phyloP scores from a whole-genome alignment of 2,113 vertebrate genomes.

The Crotalus horridus region DNA sequence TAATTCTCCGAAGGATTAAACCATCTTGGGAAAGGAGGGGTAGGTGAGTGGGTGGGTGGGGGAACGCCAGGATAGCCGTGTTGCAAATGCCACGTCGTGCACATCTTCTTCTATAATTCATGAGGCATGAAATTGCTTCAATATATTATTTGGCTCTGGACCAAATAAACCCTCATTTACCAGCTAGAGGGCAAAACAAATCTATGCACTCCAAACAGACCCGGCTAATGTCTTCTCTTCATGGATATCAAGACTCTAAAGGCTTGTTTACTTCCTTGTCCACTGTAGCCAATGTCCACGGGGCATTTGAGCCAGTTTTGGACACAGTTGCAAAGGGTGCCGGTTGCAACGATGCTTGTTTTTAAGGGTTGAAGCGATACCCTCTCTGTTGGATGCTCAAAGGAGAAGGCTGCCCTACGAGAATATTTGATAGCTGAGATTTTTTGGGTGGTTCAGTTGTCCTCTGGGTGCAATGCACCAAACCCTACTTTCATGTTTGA shows the following conservation, averaged over 20 bases:
- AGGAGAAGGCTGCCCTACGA: background rate
- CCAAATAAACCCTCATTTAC: conserved; percentile 47
- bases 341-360: background rate
- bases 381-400: background rate
- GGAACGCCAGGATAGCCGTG: conserved; percentile 21
- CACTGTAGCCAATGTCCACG: background rate
- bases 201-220: conserved; percentile 13
- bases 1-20: conserved; percentile 48
- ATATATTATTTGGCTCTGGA: conserved; percentile 38
- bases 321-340: background rate
- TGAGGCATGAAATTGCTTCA: conserved; percentile 54
- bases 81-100: conserved; percentile 28
- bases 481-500: background rate
- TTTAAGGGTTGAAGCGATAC: background rate
- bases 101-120: conserved; percentile 46
- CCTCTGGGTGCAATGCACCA: background rate
- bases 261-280: background rate
- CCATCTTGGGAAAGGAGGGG: background rate
- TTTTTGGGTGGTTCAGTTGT: background rate
- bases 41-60: background rate
- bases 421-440: background rate
- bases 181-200: conserved; percentile 40
- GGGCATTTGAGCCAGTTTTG: background rate
- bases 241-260: conserved; percentile 33
- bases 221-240: background rate